These are phyloP conservation scores for Euwallacea fornicatus DNA, from an alignment of 1,140 invertebrate species.

Conservation along the genomic window DNA sequence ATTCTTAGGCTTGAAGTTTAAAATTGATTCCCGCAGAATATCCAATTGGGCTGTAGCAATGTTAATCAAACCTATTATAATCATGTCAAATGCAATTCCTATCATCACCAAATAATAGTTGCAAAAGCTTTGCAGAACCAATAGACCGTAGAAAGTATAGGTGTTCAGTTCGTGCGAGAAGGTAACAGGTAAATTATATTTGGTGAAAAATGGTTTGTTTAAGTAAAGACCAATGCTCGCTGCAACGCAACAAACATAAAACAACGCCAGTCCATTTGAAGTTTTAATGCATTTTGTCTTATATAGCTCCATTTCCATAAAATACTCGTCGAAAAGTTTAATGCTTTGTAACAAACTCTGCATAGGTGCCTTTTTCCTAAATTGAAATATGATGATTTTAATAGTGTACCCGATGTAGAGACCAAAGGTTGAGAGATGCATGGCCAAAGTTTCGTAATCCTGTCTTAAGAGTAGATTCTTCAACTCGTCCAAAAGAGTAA, in stretches of 20 bases:
- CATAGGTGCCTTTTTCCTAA: constrained; percentile 4
- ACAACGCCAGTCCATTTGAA: constrained; percentile 10
- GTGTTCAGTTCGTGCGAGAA: constrained; percentile 11
- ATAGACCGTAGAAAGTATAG: neutral
- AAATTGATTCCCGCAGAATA: constrained; percentile 10
- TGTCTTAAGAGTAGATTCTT: neutral
- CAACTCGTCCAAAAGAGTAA: constrained; percentile 18
- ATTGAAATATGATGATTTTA: constrained; percentile 20
- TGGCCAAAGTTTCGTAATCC: constrained; percentile 19
- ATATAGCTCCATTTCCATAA: constrained; percentile 4
- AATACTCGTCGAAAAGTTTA: constrained; percentile 16
- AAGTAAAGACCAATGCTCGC: constrained; percentile 19
- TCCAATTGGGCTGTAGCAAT: constrained; percentile 19
- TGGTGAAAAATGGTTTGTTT: constrained; percentile 17
- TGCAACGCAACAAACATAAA: constrained; percentile 17
- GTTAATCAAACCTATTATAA: constrained; percentile 18
- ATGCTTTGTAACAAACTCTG: neutral
- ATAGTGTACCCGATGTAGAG: constrained; percentile 23
- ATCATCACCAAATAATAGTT: constrained; percentile 21
- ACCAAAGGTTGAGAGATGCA: constrained; percentile 20
- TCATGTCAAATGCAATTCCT: constrained; percentile 21
- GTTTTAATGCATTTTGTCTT: constrained; percentile 11
- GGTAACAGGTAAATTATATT: constrained; percentile 4
- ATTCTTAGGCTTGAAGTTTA: constrained; percentile 4
- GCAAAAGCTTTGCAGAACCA: constrained; percentile 13